Percentiles rank a stretch among this genome's conserved stretches.
phyloP scores from a whole-genome alignment of 37 sponge, comb jelly and placozoan species.

The Hexactinellida sp. region DNA sequence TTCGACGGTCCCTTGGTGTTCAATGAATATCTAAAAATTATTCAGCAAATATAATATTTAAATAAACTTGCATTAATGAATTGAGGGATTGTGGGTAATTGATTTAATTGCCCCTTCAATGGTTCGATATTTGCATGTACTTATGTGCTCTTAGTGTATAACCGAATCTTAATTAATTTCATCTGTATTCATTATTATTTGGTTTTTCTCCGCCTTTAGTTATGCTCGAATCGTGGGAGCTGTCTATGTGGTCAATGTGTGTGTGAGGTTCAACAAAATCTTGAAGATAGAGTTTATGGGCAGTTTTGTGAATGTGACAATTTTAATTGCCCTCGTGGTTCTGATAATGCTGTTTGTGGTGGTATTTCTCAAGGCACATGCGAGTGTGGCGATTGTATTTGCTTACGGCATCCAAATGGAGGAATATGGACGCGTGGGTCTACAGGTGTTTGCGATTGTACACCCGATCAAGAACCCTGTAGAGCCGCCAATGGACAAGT shows the following conservation, averaged over 20 bases:
- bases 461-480: conserved; percentile 13
- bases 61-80: no score
- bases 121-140: no score
- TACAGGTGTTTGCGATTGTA: conserved; percentile 10
- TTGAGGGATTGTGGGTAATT: no score
- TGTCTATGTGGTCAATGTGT: background rate
- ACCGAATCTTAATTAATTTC: no score
- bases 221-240: background rate
- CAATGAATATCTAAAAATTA: no score
- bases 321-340: background rate
- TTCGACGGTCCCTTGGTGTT: no score
- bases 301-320: conserved; percentile 9
- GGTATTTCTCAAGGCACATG: background rate
- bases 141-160: no score
- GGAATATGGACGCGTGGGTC: background rate
- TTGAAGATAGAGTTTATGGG: conserved; percentile 3
- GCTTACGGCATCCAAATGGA: background rate
- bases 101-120: no score
- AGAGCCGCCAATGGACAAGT: conserved; percentile 2
- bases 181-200: no score
- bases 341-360: background rate
- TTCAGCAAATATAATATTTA: no score
- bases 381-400: background rate
- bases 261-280: conserved; percentile 9
- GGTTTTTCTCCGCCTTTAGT: background rate